Percentiles rank a stretch among this genome's conserved stretches.
Evolutionary conservation across 1,140 invertebrate species (phyloP).

Genomic region (Pseudobourletiella spinata): DNA sequence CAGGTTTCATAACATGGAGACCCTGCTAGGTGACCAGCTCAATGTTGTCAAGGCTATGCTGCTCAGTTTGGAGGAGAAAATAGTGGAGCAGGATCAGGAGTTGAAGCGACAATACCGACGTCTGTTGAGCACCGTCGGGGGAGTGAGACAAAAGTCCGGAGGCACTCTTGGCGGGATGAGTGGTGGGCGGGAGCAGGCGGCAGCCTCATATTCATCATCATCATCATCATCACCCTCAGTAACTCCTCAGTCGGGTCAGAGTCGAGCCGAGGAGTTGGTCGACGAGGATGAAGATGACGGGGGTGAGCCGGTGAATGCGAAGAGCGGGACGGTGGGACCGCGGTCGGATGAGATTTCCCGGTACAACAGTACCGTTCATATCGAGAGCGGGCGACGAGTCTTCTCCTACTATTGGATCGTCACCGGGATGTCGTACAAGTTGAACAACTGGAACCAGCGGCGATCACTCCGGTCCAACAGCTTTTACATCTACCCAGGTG

Average conservation of each 20-base stretch:
- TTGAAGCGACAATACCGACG: constrained; percentile 18
- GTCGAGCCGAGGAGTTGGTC: constrained; percentile 16
- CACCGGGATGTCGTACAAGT: constrained; percentile 40
- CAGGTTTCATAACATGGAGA: constrained; percentile 39
- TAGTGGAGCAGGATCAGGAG: constrained; percentile 39
- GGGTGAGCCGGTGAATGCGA: not conserved
- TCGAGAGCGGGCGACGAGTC: constrained; percentile 38
- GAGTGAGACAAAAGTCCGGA: constrained; percentile 2
- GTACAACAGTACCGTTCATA: constrained; percentile 40
- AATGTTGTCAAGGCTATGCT: constrained; percentile 40
- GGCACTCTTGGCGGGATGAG: not conserved
- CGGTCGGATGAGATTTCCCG: constrained; percentile 30
- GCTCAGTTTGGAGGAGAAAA: constrained; percentile 39
- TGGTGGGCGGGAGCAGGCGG: not conserved
- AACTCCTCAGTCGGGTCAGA: constrained; percentile 12
- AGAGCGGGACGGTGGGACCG: constrained; percentile 19
- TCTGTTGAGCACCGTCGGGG: constrained; percentile 11
- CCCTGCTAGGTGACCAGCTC: constrained; percentile 38
- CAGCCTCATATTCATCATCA: not conserved
- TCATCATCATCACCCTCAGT: not conserved
- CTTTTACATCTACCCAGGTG: constrained; percentile 42
- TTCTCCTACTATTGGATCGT: constrained; percentile 46
- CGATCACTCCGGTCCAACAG: constrained; percentile 41
- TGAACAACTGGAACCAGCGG: constrained; percentile 41
- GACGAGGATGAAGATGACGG: constrained; percentile 14